These are phyloP conservation scores for Gerris lacustris DNA, from an alignment of 2,888 invertebrate species.

Conservation along the genomic window DNA sequence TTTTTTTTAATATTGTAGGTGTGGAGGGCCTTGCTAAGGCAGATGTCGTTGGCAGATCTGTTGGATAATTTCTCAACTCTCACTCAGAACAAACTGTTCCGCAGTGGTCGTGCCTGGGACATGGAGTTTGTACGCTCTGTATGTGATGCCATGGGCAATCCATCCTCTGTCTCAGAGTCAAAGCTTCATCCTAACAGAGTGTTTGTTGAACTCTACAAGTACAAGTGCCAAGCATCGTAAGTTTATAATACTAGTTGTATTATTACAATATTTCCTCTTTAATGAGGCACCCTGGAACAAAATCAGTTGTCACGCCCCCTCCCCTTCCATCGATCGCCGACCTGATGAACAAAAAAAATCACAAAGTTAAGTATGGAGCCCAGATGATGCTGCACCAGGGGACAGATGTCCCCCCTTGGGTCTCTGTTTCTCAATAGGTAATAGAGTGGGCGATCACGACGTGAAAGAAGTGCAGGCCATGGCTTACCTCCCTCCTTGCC, in stretches of 20 bases:
- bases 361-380: no score
- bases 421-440: no score
- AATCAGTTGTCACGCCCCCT: no score
- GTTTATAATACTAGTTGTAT: not conserved
- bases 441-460: no score
- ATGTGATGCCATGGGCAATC: conserved; percentile 14
- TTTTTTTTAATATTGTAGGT: conserved; percentile 16
- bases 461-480: no score
- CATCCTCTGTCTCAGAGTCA: conserved; percentile 14
- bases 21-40: conserved; percentile 21
- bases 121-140: conserved; percentile 16
- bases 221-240: conserved; percentile 21
- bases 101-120: conserved; percentile 18
- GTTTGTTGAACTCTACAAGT: conserved; percentile 19
- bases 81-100: conserved; percentile 18
- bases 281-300: no score
- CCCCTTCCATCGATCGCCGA: no score
- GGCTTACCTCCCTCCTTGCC: no score
- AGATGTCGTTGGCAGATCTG: conserved; percentile 19
- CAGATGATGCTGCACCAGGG: no score
- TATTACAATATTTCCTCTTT: not conserved
- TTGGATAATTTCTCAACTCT: conserved; percentile 20
- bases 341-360: no score
- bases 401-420: no score
- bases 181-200: conserved; percentile 21